Base-by-base conservation (phyloP, 2,888 invertebrate genomes). In the Hedya salicella region DNA sequence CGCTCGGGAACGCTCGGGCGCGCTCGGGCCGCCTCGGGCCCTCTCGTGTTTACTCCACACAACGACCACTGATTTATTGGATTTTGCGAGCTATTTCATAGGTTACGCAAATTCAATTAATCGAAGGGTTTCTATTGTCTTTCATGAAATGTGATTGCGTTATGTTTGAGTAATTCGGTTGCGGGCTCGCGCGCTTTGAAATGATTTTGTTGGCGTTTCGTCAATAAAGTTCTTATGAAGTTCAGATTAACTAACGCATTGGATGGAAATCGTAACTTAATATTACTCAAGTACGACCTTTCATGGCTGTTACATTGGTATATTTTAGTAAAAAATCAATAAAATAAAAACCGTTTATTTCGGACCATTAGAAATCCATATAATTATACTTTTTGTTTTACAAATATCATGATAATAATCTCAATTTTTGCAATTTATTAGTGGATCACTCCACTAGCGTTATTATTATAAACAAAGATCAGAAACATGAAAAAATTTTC, bases 81-180 rank as follows among this genome's bases (percentile, higher is more conserved):
- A 59, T 53, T 57, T 39, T 11, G 57, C 49, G 21, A 36, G 65
- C 46, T 13, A 53, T 65, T 65, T 46, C 59, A 40, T 65, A 65
- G 52, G 65, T 65, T 48, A 60, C 30, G 53, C 53, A 60, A 60
- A 65, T 53, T 46, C 60, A 40, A 65, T 65, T 60, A 65, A 52
- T 59, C 40, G 59, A 44, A 36, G 53, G 65, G 65, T 46, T 62
- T 57, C 64, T 59, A 64, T 64, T 59, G 59, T 64, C 42, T 57
- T 19, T 17, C 42, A 19, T 50, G 32, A 19, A 54, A 56, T 63
- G 65, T 65, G 65, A 60, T 65, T 65, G 65, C 60, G 63, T 48
- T 57, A 32, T 21, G 36, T 59, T 19, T 48, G 14, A 48, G 9
- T 32, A 32, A 32, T 59, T 48, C 14, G 9, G 36, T 56, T 25